phyloP scores from a whole-genome alignment of 2,797 vertebrate genomes.

The Gila robusta region DNA sequence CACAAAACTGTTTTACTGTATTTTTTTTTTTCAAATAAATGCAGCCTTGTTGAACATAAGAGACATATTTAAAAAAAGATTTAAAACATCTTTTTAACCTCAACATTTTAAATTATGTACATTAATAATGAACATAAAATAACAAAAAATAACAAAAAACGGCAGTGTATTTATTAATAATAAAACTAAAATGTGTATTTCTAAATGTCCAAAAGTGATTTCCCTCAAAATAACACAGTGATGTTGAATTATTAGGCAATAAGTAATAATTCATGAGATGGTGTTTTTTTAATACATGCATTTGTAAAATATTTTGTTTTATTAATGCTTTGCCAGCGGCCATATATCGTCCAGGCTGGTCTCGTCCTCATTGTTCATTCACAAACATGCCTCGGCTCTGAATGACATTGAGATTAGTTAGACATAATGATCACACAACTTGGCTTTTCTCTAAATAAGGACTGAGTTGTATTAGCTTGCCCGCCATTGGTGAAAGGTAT shows the following conservation, averaged over 20 bases:
- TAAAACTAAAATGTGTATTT: background rate
- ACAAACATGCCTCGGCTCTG: slow-evolving; percentile 67
- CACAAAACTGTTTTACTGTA: background rate
- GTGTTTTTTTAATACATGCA: slow-evolving; percentile 8
- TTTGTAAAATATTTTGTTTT: slow-evolving; percentile 48
- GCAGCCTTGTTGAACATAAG: background rate
- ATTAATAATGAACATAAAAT: background rate
- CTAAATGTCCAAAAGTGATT: background rate
- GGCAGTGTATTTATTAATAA: background rate
- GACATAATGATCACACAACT: slow-evolving; percentile 71
- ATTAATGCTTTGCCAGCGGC: slow-evolving; percentile 51
- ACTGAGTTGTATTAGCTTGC: slow-evolving; percentile 58
- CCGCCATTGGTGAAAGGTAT: slow-evolving; percentile 66
- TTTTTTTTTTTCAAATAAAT: background rate
- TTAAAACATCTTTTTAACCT: background rate
- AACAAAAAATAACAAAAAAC: background rate
- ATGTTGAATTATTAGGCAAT: background rate
- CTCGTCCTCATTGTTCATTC: slow-evolving; percentile 63
- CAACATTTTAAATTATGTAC: background rate
- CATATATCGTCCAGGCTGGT: slow-evolving; percentile 23
- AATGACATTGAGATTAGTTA: slow-evolving; percentile 74
- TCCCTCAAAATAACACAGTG: background rate
- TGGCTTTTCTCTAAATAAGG: slow-evolving; percentile 54
- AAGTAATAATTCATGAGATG: slow-evolving; percentile 24
- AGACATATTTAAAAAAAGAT: background rate